Base-by-base conservation (phyloP, 2,888 invertebrate genomes). In the Drosophila fungiperda region DNA sequence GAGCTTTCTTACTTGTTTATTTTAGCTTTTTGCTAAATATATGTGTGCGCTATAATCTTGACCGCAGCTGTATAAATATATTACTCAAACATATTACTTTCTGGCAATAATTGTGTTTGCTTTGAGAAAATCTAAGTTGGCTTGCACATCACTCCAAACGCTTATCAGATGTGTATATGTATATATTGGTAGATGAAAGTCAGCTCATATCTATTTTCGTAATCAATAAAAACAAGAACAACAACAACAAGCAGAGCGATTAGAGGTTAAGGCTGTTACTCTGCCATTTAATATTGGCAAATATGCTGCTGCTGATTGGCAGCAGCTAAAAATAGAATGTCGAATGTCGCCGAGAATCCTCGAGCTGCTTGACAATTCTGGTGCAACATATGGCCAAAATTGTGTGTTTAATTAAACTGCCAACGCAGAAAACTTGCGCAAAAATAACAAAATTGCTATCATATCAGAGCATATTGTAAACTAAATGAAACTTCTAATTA, bases 271-370 rank as follows among this genome's bases (percentile, higher is more conserved):
- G 36, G 36, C 20, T 50, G 68, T 53, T 57, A 48, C 68, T 74
- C 60, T 61, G 66, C 58, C 69, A 66, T 69, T 65, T 59, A 58
- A 66, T 73, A 79, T 85, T 79, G 79, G 66, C 82, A 85, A 76
- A 70, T 48, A 66, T 63, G 42, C 49, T 69, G 55, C 54, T 82
- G 68, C 42, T 73, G 45, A 69, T 85, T 74, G 80, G 68, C 82
- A 84, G 70, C 55, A 57, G 50, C 83, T 80, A 88, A 68, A 83
- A 68, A 88, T 84, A 84, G 83, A 68, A 52, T 7, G 12, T n/a
- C 26, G 61, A 26, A 4, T 42, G 29, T 33, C 23, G 40, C 33
- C 50, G 29, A 64, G 68, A 58, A 57, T 61, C 60, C 55, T 48
- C 23, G 29, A 55, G 40, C 66, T 49, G 61, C 53, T 60, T 76